Percentiles rank a stretch among this genome's conserved stretches.
These are phyloP conservation scores for Xylophagus ater DNA, from an alignment of 2,888 invertebrate genomes.

Conservation along the genomic window DNA sequence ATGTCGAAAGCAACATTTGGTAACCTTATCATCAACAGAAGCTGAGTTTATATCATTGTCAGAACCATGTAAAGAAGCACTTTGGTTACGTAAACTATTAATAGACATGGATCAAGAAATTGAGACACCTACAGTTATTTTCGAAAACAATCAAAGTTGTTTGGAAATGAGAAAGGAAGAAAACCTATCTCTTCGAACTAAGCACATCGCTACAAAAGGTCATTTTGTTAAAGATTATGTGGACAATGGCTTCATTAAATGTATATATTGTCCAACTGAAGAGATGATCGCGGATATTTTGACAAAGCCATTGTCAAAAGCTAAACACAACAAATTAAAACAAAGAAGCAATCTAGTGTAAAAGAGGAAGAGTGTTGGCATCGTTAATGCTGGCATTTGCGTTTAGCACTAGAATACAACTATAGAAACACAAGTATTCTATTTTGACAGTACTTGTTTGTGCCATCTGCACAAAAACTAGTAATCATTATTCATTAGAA, in stretches of 20 bases:
- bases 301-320: constrained; percentile 20
- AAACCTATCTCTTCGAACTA: constrained; percentile 18
- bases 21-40: constrained; percentile 21
- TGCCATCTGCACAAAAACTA: no score
- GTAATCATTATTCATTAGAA: no score
- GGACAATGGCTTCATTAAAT: no score
- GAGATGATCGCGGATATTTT: constrained; percentile 23
- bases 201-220: no score
- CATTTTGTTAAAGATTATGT: no score
- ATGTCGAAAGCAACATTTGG: constrained; percentile 23
- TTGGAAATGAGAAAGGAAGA: constrained; percentile 17
- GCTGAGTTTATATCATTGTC: no score
- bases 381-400: no score
- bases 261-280: constrained; percentile 22
- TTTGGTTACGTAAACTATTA: constrained; percentile 16
- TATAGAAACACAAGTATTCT: no score
- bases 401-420: no score
- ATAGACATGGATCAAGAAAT: constrained; percentile 13
- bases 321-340: constrained; percentile 12
- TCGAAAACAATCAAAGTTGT: no score
- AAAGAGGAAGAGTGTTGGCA: no score
- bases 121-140: constrained; percentile 19
- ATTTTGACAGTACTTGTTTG: no score
- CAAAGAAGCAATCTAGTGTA: constrained; percentile 13
- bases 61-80: constrained; percentile 4